Percentiles rank a stretch among this genome's conserved stretches.
Conservation (phyloP, 2,113 vertebrate genomes). For the Cromileptes altivelis region DNA sequence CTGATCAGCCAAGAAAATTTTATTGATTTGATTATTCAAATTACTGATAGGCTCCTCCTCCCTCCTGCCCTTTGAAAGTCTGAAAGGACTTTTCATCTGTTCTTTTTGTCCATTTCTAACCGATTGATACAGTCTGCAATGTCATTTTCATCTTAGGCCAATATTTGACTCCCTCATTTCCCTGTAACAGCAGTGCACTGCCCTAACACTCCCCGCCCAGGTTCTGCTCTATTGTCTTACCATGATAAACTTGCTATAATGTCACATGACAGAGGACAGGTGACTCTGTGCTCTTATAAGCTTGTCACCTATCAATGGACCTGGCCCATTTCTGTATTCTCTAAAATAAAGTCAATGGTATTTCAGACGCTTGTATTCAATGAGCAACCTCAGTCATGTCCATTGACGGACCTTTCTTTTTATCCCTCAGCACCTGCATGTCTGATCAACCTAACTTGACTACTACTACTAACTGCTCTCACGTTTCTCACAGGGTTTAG, state of each 20-base stretch:
- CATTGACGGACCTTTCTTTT: conserved; percentile 63
- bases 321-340: conserved; percentile 39
- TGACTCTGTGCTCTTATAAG: conserved; percentile 25
- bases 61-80: conserved; percentile 42
- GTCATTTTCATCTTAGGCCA: conserved; percentile 77
- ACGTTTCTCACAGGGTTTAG: conserved; percentile 53
- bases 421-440: conserved; percentile 76
- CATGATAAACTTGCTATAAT: conserved; percentile 17
- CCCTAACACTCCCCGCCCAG: conserved; percentile 18
- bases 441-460: conserved; percentile 53
- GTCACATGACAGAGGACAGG: conserved; percentile 61
- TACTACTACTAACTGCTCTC: conserved; percentile 39
- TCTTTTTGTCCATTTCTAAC: conserved; percentile 65
- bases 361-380: conserved; percentile 83
- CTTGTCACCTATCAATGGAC: conserved; percentile 52
- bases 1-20: conserved; percentile 45
- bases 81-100: conserved; percentile 56
- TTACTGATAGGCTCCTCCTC: conserved; percentile 29
- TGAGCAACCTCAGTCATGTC: conserved; percentile 70
- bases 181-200: conserved; percentile 42
- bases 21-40: conserved; percentile 30
- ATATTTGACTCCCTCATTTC: conserved; percentile 46
- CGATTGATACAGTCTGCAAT: conserved; percentile 85
- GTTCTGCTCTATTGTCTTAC: conserved; percentile 41
- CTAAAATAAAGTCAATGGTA: conserved; percentile 76